These are phyloP conservation scores for Micrasema minimum DNA, from an alignment of 1,140 invertebrate species.

Conservation along the genomic window DNA sequence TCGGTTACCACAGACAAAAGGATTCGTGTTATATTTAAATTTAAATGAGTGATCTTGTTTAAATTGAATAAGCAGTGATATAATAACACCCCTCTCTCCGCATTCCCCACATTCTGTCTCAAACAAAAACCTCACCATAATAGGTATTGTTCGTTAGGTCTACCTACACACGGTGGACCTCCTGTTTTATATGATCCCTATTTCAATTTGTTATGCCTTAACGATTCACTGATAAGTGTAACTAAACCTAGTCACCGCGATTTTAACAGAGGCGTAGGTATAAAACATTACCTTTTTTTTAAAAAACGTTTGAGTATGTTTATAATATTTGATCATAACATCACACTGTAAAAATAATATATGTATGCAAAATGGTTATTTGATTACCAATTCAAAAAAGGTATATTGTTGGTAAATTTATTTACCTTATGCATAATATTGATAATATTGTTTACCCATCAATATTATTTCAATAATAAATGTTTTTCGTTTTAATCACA, in stretches of 20 bases:
- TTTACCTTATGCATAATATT: too few species aligned
- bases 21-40: too few species aligned
- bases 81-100: neutral
- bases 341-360: too few species aligned
- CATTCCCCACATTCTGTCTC: neutral
- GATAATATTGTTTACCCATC: too few species aligned
- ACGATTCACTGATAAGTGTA: slow-evolving; percentile 43
- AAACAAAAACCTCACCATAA: slow-evolving; percentile 34
- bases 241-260: slow-evolving; percentile 22
- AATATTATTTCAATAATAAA: too few species aligned
- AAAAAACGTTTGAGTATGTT: too few species aligned
- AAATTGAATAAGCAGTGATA: slow-evolving; percentile 13
- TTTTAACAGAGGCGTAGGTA: slow-evolving; percentile 15
- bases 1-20: too few species aligned
- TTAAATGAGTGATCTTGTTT: slow-evolving; percentile 24
- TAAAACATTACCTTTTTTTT: neutral
- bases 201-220: slow-evolving; percentile 44
- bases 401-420: too few species aligned
- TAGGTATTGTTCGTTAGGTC: slow-evolving; percentile 31
- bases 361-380: too few species aligned
- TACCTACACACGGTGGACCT: slow-evolving; percentile 21
- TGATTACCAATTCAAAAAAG: too few species aligned
- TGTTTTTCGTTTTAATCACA: too few species aligned
- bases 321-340: too few species aligned
- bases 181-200: slow-evolving; percentile 17